Evolutionary conservation across 1,140 invertebrate species (phyloP), one percentile per base, ranked within the genome.

Genomic region (Octopus sinensis): DNA sequence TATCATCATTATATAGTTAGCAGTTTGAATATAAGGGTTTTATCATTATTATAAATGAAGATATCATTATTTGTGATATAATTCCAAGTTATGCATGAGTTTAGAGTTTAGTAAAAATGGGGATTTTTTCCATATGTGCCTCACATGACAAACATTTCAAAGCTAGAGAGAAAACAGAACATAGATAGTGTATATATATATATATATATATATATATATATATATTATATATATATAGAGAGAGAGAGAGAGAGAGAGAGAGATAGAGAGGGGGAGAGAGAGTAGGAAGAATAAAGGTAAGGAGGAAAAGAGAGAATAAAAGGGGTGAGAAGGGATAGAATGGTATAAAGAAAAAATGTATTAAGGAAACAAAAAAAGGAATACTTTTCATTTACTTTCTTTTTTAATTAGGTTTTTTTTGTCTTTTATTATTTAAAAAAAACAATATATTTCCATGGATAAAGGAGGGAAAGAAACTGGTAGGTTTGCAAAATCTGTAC

Each of bases 401-500:
- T 71, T 71, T 62, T 71, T 6, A 71, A 71, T n/a, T n/a, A n/a
- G 13, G n/a, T 23, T 71, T 71, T 62, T 62, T 9, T 62, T 62
- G 9, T 62, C 17, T 62, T 9, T 62, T 62, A 17, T 62, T 62
- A 10, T 62, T 62, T 62, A 71, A 13, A 71, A 71, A n/a, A 71
- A 71, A n/a, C 17, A 23, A 71, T 71, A 62, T 62, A 62, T 62
- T 62, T 12, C 68, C 68, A 13, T 71, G 68, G 17, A 17, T 71
- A 71, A 71, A 13, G 68, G 68, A 23, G 17, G 17, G 30, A 43
- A 43, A 43, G 30, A 43, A 71, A 71, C 68, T 71, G 68, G 68
- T 23, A 71, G 68, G 68, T 71, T 71, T 71, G 17, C 5, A 71
- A 71, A n/a, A n/a, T 71, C 68, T 71, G 68, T 71, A 71, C 68